phyloP scores from a whole-genome alignment of 2,113 vertebrate genomes.

The Chlorocebus sabaeus region DNA sequence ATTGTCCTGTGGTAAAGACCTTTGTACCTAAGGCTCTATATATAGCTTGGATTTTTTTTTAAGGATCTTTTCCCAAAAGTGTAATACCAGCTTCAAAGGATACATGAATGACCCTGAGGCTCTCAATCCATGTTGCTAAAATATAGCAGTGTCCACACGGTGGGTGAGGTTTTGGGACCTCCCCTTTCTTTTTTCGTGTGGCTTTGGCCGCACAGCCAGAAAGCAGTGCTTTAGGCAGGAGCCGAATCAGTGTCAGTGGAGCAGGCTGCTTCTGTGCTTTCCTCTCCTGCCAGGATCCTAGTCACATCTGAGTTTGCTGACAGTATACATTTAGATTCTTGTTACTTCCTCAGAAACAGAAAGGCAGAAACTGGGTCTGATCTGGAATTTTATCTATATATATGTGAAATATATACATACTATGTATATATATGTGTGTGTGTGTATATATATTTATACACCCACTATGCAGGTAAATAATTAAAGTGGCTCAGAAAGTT shows the following conservation, averaged over 20 bases:
- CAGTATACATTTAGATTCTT: neutral
- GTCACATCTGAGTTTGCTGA: neutral
- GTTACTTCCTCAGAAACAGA: neutral
- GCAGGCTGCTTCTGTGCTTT: neutral
- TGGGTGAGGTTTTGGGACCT: neutral
- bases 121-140: neutral
- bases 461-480: neutral
- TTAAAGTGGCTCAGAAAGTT: neutral
- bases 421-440: too few relatives aligned
- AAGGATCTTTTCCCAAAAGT: neutral
- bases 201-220: neutral
- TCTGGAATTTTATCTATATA: neutral
- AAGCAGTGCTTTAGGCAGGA: rapidly evolving
- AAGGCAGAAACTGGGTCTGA: neutral
- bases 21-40: neutral
- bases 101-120: rapidly evolving
- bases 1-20: neutral
- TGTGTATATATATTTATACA: too few relatives aligned
- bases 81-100: neutral
- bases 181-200: neutral
- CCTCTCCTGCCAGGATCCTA: neutral
- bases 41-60: neutral
- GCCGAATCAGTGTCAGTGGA: rapidly evolving
- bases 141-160: rapidly evolving
- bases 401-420: too few relatives aligned